Evolutionary conservation across 35 echinoderm and acorn worm genomes (phyloP), one percentile per base, ranked within the genome.

Genomic region (Diadema setosum): DNA sequence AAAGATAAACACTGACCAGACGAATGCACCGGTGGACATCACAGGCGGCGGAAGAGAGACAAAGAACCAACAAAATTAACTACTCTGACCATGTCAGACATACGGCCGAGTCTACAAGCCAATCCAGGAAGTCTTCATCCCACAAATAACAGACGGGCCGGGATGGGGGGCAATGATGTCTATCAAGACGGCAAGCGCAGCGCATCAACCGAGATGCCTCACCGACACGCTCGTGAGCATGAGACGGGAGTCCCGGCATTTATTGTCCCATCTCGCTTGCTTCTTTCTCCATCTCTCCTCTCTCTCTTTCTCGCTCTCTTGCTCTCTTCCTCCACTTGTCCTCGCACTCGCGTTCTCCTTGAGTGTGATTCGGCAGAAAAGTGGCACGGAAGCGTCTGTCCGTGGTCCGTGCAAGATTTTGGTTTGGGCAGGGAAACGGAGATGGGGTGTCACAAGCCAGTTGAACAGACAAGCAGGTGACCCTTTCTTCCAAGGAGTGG

Each of bases 321-420:
- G n/a, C n/a, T n/a, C n/a, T n/a, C n/a, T n/a, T n/a, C n/a, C n/a
- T n/a, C n/a, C n/a, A n/a, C n/a, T n/a, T n/a, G n/a, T n/a, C n/a
- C n/a, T 33, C 18, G 63, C 63, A 16, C 30, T 34, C 12, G 8
- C 12, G 63, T 11, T 67, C 63, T 67, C 63, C 63, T 67, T 67
- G 63, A 67, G 21, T 67, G 63, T 67, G 63, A 67, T n/a, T 67
- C 63, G n/a, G 63, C 63, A 67, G 63, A 67, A 67, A 67, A 34
- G 27, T 33, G 63, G 27, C 27, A 6, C 27, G 63, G 37, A 67
- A 18, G 27, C 5, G 63, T 67, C 63, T 67, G 63, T 67, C 63
- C 63, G 21, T 67, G 63, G 63, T 67, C 63, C 63, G 63, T 27
- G 63, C 37, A 67, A 67, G 37, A 67, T 33, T 67, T 26, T 67